Evolutionary conservation across 53 echinoderm and acorn worm species (phyloP).

Genomic region (Holothuria leucospilota): DNA sequence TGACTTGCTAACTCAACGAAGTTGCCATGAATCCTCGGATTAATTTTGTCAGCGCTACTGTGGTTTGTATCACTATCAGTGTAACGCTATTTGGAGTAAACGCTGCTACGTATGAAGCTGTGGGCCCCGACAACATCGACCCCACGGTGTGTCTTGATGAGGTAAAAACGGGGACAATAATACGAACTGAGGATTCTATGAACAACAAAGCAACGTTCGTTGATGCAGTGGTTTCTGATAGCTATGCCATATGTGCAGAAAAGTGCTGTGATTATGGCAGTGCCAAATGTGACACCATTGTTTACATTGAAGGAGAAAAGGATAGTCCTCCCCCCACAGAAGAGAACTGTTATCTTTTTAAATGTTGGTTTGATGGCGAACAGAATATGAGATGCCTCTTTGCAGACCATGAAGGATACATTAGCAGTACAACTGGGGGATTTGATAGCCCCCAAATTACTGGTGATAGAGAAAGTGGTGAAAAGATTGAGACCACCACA

Average conservation of each 20-base stretch:
- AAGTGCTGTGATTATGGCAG: constrained; percentile 64
- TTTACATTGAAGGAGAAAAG: constrained; percentile 61
- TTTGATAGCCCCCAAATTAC: constrained; percentile 38
- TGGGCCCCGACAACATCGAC: too few species aligned
- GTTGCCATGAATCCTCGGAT: too few species aligned
- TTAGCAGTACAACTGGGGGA: constrained; percentile 63
- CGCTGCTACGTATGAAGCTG: too few species aligned
- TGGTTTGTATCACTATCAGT: too few species aligned
- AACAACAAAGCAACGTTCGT: constrained; percentile 70
- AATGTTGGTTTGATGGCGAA: constrained; percentile 59
- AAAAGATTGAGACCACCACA: too few species aligned
- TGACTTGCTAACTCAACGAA: too few species aligned
- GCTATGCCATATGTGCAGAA: constrained; percentile 62
- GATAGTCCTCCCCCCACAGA: constrained; percentile 30
- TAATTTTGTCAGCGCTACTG: too few species aligned
- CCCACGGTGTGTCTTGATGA: constrained; percentile 41
- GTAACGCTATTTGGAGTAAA: too few species aligned
- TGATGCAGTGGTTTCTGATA: constrained; percentile 41
- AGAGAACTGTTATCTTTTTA: constrained; percentile 75
- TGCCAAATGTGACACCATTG: constrained; percentile 68
- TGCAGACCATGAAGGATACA: constrained; percentile 68
- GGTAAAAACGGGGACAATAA: constrained; percentile 58
- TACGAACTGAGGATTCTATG: constrained; percentile 87
- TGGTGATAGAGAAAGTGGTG: too few species aligned
- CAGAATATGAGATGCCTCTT: constrained; percentile 53